A percentile compares a stretch with the other conserved stretches of the same genome.
Conservation (phyloP, 2,113 vertebrate genomes). For the Silurus glanis region DNA sequence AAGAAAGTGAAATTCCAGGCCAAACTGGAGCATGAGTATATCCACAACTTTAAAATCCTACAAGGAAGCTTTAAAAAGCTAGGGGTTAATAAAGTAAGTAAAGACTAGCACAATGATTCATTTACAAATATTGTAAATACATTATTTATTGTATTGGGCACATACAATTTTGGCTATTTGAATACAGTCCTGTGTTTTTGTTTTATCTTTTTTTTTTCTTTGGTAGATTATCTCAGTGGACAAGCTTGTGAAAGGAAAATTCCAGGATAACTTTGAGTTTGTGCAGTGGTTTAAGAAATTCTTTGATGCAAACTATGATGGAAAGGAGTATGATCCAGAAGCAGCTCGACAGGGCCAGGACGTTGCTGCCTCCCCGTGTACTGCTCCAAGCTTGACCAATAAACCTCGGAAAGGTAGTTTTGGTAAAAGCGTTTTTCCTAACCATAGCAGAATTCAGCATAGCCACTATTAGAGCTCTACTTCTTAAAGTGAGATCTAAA, state of each 20-base stretch:
- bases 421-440: constrained; percentile 4
- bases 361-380: constrained; percentile 65
- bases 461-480: neutral
- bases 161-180: neutral
- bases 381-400: constrained; percentile 78
- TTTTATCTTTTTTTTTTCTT: neutral
- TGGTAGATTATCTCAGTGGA: constrained; percentile 78
- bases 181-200: constrained; percentile 20
- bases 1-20: constrained; percentile 97
- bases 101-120: neutral
- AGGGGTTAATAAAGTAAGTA: constrained; percentile 93
- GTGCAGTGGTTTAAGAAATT: constrained; percentile 84
- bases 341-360: constrained; percentile 77
- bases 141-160: neutral
- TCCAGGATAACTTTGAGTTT: constrained; percentile 83
- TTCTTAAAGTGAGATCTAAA: neutral
- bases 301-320: constrained; percentile 80
- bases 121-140: neutral
- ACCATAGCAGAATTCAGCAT: neutral
- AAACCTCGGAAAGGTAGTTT: constrained; percentile 83
- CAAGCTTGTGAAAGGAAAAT: constrained; percentile 80
- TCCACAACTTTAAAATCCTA: constrained; percentile 96
- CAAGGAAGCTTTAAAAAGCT: constrained; percentile 94
- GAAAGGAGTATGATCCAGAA: constrained; percentile 74
- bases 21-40: constrained; percentile 95